These are phyloP conservation scores for Pseudachorutes palmiensis DNA, from an alignment of 1,140 invertebrate species.

Conservation along the genomic window DNA sequence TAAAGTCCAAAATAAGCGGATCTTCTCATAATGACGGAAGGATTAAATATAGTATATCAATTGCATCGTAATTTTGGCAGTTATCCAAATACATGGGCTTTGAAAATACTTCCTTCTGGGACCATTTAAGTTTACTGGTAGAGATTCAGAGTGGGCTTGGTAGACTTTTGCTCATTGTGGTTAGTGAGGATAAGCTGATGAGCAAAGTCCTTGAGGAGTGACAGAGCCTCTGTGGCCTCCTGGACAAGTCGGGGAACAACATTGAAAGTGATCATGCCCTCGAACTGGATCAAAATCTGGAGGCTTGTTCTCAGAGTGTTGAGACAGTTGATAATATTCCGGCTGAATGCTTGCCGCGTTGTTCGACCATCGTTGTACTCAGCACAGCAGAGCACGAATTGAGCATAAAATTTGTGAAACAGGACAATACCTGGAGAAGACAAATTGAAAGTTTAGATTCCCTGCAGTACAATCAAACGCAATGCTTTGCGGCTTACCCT, in stretches of 20 bases:
- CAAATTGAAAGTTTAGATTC: not conserved
- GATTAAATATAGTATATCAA: no score
- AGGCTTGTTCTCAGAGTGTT: constrained; percentile 23
- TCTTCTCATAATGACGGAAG: no score
- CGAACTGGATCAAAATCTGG: constrained; percentile 22
- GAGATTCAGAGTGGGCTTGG: not conserved
- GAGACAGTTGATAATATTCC: constrained; percentile 16
- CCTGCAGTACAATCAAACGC: not conserved
- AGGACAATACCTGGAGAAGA: constrained; percentile 22
- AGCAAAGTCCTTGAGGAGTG: constrained; percentile 14
- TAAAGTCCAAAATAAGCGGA: no score
- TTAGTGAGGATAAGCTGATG: constrained; percentile 1
- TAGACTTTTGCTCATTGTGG: no score
- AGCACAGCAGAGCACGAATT: constrained; percentile 10
- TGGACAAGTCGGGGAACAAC: constrained; percentile 25
- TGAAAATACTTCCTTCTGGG: no score
- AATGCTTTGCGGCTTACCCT: constrained; percentile 18
- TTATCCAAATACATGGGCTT: no score
- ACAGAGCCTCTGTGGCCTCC: constrained; percentile 27
- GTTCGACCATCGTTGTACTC: constrained; percentile 11
- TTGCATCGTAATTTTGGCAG: no score
- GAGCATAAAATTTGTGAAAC: constrained; percentile 22
- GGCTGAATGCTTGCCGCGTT: constrained; percentile 20
- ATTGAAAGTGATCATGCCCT: constrained; percentile 15
- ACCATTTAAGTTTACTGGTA: not conserved